Percentiles rank a stretch among this genome's conserved stretches.
phyloP scores from a whole-genome alignment of 2,113 vertebrate genomes.

The Dermatemys mawii region DNA sequence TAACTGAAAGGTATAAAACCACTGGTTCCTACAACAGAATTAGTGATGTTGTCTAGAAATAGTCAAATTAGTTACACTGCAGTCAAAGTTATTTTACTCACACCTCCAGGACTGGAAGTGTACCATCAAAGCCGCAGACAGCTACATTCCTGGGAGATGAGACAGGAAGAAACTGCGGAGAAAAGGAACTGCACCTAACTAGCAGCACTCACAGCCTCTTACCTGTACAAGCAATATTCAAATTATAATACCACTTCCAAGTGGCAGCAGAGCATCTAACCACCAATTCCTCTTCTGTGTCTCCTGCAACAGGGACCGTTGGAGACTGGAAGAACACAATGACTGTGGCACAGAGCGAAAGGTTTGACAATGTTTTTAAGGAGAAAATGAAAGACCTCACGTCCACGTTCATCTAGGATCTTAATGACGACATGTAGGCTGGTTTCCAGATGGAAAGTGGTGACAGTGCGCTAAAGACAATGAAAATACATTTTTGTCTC shows the following conservation, averaged over 20 bases:
- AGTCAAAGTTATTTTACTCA: neutral
- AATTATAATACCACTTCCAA: neutral
- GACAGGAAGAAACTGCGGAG: neutral
- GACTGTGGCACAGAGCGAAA: conserved; percentile 52
- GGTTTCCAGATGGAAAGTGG: neutral
- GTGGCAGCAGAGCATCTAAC: neutral
- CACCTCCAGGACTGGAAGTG: neutral
- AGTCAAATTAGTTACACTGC: no score
- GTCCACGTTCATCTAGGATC: neutral
- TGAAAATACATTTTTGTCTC: neutral
- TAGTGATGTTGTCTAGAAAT: neutral
- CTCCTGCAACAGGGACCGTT: neutral
- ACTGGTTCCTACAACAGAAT: no score
- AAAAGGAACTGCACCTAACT: neutral
- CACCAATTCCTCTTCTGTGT: neutral
- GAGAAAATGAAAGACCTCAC: conserved; percentile 47
- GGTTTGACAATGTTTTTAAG: conserved; percentile 38
- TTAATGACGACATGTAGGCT: neutral
- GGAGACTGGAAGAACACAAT: conserved; percentile 61
- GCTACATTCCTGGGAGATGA: rapidly evolving
- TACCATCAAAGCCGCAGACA: neutral
- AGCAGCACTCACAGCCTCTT: neutral
- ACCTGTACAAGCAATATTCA: no score
- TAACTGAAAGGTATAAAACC: no score
- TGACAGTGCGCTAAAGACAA: neutral